These are phyloP conservation scores for Julus scanicus DNA, from an alignment of 2,888 invertebrate genomes.

Conservation along the genomic window DNA sequence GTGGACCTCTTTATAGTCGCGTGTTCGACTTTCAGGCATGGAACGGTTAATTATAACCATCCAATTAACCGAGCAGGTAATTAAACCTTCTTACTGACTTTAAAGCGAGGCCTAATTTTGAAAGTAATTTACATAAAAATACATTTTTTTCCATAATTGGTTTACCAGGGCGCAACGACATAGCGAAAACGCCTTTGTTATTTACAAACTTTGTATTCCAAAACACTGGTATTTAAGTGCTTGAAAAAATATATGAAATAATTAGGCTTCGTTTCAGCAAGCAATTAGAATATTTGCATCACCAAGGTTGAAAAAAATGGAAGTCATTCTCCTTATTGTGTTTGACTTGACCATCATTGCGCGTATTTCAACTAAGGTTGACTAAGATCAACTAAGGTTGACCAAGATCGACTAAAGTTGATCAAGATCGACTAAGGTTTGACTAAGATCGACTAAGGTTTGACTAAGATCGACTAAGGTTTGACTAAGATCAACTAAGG, in stretches of 20 bases:
- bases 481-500: too few relatives aligned
- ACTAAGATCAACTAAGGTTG: too few relatives aligned
- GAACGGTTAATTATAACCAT: not conserved
- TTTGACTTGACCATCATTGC: not conserved
- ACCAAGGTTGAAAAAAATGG: not conserved
- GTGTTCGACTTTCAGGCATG: not conserved
- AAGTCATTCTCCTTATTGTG: not conserved
- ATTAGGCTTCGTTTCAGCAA: too few relatives aligned
- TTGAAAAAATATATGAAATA: not conserved
- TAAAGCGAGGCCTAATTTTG: not conserved
- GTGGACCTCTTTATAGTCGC: not conserved
- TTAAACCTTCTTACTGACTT: not conserved
- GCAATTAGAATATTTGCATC: too few relatives aligned
- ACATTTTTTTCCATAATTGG: not conserved
- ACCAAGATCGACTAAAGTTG: too few relatives aligned
- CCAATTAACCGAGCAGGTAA: conserved; percentile 43
- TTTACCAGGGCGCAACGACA: not conserved
- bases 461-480: too few relatives aligned
- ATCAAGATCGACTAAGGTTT: too few relatives aligned
- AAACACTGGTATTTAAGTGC: not conserved
- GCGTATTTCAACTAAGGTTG: too few relatives aligned
- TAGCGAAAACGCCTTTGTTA: not conserved
- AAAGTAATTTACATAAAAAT: not conserved
- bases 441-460: too few relatives aligned
- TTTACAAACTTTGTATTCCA: not conserved